These are phyloP conservation scores for Macrocentrus cingulum DNA, from an alignment of 1,140 invertebrate species.

Conservation along the genomic window DNA sequence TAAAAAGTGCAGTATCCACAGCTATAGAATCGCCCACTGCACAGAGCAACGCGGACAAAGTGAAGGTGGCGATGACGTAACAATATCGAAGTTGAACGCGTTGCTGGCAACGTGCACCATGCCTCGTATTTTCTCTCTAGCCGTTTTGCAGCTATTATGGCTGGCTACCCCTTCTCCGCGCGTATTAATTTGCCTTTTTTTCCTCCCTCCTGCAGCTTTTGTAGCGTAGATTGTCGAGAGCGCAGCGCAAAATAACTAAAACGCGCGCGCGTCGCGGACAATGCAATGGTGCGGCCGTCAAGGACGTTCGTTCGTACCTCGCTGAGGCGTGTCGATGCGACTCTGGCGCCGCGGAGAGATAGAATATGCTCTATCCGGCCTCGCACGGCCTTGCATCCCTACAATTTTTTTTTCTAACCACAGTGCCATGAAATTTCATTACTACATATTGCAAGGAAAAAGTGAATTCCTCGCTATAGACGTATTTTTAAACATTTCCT, in stretches of 20 bases:
- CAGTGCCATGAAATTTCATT: no score
- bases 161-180: not conserved
- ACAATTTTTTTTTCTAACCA: no score
- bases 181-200: not conserved
- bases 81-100: not conserved
- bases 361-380: constrained; percentile 7
- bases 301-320: constrained; percentile 19
- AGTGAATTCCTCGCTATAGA: no score
- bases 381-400: constrained; percentile 10
- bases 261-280: not conserved
- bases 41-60: constrained; percentile 1
- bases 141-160: no score
- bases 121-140: not conserved
- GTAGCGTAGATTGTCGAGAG: no score
- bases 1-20: no score
- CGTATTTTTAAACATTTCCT: no score
- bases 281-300: constrained; percentile 10
- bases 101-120: constrained; percentile 9
- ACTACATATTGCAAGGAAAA: no score
- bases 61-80: constrained; percentile 29
- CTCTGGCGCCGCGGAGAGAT: not conserved
- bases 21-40: no score
- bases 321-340: constrained; percentile 7
- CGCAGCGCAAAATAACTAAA: no score
- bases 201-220: not conserved